Evolutionary conservation across 2,797 vertebrate species (phyloP).

Genomic region (Pterois miles): DNA sequence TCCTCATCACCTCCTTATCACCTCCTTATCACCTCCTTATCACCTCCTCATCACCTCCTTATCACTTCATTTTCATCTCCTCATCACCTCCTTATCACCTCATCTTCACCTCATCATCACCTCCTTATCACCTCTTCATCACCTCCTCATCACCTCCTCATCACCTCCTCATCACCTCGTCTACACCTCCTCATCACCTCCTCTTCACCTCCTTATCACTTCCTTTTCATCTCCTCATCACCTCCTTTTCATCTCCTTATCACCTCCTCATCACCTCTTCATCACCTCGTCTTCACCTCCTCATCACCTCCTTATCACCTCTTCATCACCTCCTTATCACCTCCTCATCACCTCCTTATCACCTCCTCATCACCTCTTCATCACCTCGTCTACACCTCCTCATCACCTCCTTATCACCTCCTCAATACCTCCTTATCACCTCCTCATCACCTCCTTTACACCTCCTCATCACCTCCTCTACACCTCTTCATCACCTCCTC

Average conservation of each 20-base stretch:
- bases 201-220: constrained; percentile 63
- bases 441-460: not conserved
- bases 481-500: not conserved
- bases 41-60: not conserved
- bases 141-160: not conserved
- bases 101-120: not conserved
- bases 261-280: not conserved
- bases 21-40: not conserved
- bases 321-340: not conserved
- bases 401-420: no score
- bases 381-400: not conserved
- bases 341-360: not conserved
- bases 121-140: not conserved
- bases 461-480: not conserved
- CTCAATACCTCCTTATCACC: no score
- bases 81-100: not conserved
- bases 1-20: not conserved
- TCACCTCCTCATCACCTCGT: not conserved
- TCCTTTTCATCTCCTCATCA: not conserved
- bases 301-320: not conserved
- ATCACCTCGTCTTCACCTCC: not conserved
- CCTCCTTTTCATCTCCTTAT: not conserved
- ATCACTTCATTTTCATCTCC: not conserved
- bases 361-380: not conserved
- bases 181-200: no score